Percentiles rank a stretch among this genome's conserved stretches.
phyloP scores from a whole-genome alignment of 2,113 vertebrate genomes.

The Aegypius monachus region DNA sequence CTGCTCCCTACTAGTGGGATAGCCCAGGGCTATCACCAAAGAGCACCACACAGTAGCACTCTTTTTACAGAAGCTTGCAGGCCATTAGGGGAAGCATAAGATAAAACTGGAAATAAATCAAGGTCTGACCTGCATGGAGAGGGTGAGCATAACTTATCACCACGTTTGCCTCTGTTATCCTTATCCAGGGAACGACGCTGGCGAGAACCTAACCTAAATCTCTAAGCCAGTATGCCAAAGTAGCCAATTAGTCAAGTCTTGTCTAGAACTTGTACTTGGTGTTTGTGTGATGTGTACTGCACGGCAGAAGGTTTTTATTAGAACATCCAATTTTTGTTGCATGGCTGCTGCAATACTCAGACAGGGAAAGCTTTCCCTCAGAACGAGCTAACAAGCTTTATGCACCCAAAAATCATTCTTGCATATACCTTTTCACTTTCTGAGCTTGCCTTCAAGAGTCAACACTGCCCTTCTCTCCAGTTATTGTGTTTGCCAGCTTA shows the following conservation, averaged over 20 bases:
- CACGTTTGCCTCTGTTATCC: background rate
- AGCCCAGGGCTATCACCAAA: background rate
- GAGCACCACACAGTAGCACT: background rate
- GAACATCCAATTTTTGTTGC: background rate
- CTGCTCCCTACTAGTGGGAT: background rate
- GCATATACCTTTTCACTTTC: background rate
- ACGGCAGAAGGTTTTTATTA: background rate
- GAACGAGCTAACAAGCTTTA: background rate
- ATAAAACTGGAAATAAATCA: background rate
- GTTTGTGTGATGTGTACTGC: background rate
- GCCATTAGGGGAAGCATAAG: background rate
- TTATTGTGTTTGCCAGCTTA: background rate
- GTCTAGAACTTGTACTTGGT: background rate
- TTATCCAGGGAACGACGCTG: background rate
- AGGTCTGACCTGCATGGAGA: background rate
- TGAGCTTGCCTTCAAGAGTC: background rate
- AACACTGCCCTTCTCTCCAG: background rate
- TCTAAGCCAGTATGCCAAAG: background rate
- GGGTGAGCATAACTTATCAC: background rate
- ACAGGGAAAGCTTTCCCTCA: background rate
- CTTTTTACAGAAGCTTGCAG: background rate
- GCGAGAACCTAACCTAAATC: background rate
- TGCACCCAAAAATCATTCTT: background rate
- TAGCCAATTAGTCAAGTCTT: background rate
- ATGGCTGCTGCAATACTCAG: background rate